Evolutionary conservation across 2,797 vertebrate species (phyloP).

Genomic region (Sarcoramphus papa): DNA sequence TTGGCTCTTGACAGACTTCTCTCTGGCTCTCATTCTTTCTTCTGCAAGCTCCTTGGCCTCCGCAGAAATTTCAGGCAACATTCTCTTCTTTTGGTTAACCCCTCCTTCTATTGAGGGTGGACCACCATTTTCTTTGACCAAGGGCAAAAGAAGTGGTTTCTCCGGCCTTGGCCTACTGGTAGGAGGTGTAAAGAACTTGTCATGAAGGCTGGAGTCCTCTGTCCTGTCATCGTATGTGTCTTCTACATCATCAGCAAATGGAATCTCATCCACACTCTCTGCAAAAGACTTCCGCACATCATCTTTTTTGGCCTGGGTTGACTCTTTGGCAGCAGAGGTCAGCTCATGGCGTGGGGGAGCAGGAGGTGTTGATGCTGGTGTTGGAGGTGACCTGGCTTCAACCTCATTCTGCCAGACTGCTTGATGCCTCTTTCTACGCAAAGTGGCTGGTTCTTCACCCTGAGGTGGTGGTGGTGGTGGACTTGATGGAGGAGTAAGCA

Average conservation of each 20-base stretch:
- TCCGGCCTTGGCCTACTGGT: slow-evolving; percentile 76
- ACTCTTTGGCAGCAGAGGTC: slow-evolving; percentile 52
- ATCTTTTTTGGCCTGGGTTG: slow-evolving; percentile 69
- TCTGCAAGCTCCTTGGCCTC: slow-evolving; percentile 94
- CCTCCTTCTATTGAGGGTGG: slow-evolving; percentile 72
- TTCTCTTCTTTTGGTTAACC: slow-evolving; percentile 69
- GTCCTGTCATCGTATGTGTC: slow-evolving; percentile 88
- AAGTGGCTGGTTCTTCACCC: slow-evolving; percentile 89
- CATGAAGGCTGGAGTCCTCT: slow-evolving; percentile 79
- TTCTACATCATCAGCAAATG: slow-evolving; percentile 94
- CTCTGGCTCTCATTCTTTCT: slow-evolving; percentile 90
- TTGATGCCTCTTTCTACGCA: slow-evolving; percentile 78
- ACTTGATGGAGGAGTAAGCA: slow-evolving; percentile 96
- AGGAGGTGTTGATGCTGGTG: slow-evolving; percentile 47
- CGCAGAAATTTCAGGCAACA: slow-evolving; percentile 79
- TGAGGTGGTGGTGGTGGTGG: slow-evolving; percentile 91
- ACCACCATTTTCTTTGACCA: slow-evolving; percentile 85
- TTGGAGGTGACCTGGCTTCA: slow-evolving; percentile 43
- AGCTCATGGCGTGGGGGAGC: slow-evolving; percentile 58
- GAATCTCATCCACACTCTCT: slow-evolving; percentile 95
- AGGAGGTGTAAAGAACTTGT: slow-evolving; percentile 85
- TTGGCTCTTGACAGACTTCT: slow-evolving; percentile 93
- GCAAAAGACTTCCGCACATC: slow-evolving; percentile 89
- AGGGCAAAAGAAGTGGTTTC: slow-evolving; percentile 71
- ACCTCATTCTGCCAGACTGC: slow-evolving; percentile 78